Conservation (phyloP, 2,113 vertebrate species). For the Scalopus aquaticus region DNA sequence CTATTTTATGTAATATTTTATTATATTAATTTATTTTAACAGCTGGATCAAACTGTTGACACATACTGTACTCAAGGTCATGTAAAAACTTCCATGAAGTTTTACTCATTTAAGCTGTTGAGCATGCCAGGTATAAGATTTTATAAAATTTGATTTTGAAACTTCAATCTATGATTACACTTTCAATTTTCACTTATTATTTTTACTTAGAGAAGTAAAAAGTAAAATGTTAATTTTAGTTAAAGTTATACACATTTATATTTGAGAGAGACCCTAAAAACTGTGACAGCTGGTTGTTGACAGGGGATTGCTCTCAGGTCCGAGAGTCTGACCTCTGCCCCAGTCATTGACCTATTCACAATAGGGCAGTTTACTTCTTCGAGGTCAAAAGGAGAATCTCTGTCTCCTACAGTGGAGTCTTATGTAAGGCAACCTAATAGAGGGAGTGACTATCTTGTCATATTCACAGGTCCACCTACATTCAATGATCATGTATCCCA, state of each 20-base stretch:
- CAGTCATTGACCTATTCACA: neutral
- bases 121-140: neutral
- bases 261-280: neutral
- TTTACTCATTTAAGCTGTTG: neutral
- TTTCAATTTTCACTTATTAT: neutral
- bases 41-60: neutral
- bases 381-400: neutral
- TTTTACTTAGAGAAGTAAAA: constrained; percentile 15
- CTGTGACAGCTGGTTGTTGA: neutral
- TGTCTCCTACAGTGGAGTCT: neutral
- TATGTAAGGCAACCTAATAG: neutral
- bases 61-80: neutral
- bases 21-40: neutral
- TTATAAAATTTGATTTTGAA: neutral
- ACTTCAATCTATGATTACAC: neutral
- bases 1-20: neutral
- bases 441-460: neutral
- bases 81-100: neutral
- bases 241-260: neutral
- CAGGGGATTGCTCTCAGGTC: neutral
- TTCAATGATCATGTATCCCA: neutral
- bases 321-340: neutral
- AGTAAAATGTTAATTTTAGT: neutral
- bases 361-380: neutral
- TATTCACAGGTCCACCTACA: neutral